A percentile compares a stretch with the other conserved stretches of the same genome.
Conservation (phyloP, 1,140 invertebrate genomes). For the Xylocopa sonorina region DNA sequence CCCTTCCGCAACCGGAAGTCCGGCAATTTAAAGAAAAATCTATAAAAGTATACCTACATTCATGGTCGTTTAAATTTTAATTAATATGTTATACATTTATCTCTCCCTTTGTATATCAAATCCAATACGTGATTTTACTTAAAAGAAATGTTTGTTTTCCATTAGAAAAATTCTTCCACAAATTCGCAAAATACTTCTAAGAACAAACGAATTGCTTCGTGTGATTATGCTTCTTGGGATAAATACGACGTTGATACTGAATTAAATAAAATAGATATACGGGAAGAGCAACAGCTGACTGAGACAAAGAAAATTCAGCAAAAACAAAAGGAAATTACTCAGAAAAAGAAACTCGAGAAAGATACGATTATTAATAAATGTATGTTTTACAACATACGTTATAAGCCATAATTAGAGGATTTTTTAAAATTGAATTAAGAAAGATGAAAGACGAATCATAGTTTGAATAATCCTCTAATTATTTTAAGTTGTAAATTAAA, state of each 20-base stretch:
- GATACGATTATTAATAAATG: constrained; percentile 69
- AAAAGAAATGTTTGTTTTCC: too few species aligned
- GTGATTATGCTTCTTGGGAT: constrained; percentile 86
- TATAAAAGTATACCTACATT: too few species aligned
- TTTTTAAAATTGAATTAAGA: constrained; percentile 3
- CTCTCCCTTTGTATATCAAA: background rate
- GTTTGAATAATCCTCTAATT: background rate
- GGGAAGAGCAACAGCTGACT: constrained; percentile 82
- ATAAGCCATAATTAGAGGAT: background rate
- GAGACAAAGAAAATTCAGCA: constrained; percentile 73
- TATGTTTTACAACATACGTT: constrained; percentile 39
- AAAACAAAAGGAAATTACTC: constrained; percentile 60
- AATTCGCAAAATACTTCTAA: constrained; percentile 19
- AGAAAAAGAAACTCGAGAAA: constrained; percentile 63
- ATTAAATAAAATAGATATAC: constrained; percentile 85
- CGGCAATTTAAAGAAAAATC: constrained; percentile 58
- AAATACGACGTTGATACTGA: constrained; percentile 88
- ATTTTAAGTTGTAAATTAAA: too few species aligned
- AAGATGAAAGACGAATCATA: background rate
- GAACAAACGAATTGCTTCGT: constrained; percentile 79
- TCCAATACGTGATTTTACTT: background rate
- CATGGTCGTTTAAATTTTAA: background rate
- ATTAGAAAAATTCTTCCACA: constrained; percentile 20
- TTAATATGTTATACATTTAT: background rate
- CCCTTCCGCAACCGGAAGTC: constrained; percentile 61